These are phyloP conservation scores for Proteles cristata DNA, from an alignment of 2,113 vertebrate species.

Conservation along the genomic window DNA sequence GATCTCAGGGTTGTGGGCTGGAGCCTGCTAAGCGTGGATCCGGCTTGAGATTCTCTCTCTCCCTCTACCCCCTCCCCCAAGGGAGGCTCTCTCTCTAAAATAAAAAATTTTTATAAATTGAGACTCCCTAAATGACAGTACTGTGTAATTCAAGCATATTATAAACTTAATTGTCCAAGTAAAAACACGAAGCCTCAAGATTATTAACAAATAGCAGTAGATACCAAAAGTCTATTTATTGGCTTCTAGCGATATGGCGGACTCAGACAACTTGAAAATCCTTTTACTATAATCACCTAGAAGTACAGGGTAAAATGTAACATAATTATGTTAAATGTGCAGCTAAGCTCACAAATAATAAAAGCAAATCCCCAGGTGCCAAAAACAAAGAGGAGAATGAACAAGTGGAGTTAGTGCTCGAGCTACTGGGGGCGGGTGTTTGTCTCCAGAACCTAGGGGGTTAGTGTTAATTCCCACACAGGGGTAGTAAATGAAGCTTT, in stretches of 20 bases:
- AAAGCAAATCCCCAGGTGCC: slow-evolving; percentile 61
- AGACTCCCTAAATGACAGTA: not conserved
- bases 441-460: slow-evolving; percentile 44
- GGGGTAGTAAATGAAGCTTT: slow-evolving; percentile 47
- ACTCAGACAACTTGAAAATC: slow-evolving; percentile 63
- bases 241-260: slow-evolving; percentile 34
- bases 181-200: slow-evolving; percentile 52
- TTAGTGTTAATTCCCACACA: slow-evolving; percentile 55
- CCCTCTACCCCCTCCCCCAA: too few relatives aligned
- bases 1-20: too few relatives aligned
- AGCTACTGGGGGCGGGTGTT: slow-evolving; percentile 10
- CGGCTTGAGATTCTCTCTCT: too few relatives aligned
- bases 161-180: slow-evolving; percentile 6
- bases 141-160: slow-evolving; percentile 44
- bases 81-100: too few relatives aligned
- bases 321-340: slow-evolving; percentile 64
- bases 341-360: slow-evolving; percentile 61
- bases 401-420: slow-evolving; percentile 45
- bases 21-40: too few relatives aligned
- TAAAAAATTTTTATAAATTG: not conserved
- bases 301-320: slow-evolving; percentile 63
- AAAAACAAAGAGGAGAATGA: slow-evolving; percentile 61
- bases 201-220: slow-evolving; percentile 55
- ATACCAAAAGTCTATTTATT: slow-evolving; percentile 19
- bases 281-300: slow-evolving; percentile 62